These are phyloP conservation scores for Tachuris rubrigastra DNA, from an alignment of 2,113 vertebrate genomes.

Conservation along the genomic window DNA sequence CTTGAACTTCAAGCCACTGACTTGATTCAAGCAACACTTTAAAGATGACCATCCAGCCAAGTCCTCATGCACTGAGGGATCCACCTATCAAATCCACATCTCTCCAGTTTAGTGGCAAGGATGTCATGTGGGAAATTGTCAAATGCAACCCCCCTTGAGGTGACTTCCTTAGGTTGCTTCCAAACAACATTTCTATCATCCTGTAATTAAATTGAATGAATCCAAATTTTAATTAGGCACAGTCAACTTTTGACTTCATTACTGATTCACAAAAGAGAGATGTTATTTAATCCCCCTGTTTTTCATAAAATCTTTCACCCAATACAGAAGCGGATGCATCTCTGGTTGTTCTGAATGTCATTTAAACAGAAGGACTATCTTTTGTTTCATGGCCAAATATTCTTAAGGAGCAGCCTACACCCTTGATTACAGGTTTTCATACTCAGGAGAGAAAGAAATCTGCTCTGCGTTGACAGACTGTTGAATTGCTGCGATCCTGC, in stretches of 20 bases:
- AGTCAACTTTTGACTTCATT: not conserved
- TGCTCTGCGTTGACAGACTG: not conserved
- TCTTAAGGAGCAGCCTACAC: not conserved
- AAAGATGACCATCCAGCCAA: not conserved
- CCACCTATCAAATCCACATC: not conserved
- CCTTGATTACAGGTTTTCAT: not conserved
- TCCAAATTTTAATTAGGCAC: not conserved
- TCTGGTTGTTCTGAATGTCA: not conserved
- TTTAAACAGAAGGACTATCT: not conserved
- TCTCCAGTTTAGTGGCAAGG: not conserved
- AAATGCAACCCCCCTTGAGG: no score
- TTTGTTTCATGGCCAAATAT: not conserved
- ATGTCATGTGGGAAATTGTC: not conserved
- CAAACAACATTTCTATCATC: not conserved
- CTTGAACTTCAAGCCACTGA: not conserved
- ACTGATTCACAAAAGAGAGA: not conserved
- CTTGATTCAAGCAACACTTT: no score
- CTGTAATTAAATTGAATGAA: not conserved
- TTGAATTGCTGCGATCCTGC: rapidly evolving
- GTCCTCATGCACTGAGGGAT: not conserved
- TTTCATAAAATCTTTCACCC: not conserved
- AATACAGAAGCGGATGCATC: not conserved
- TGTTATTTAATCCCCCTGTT: not conserved
- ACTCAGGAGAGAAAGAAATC: not conserved
- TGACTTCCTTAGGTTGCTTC: not conserved